A percentile compares a stretch with the other conserved stretches of the same genome.
These are phyloP conservation scores for Nomada ferruginata DNA, from an alignment of 2,888 invertebrate genomes.

Conservation along the genomic window DNA sequence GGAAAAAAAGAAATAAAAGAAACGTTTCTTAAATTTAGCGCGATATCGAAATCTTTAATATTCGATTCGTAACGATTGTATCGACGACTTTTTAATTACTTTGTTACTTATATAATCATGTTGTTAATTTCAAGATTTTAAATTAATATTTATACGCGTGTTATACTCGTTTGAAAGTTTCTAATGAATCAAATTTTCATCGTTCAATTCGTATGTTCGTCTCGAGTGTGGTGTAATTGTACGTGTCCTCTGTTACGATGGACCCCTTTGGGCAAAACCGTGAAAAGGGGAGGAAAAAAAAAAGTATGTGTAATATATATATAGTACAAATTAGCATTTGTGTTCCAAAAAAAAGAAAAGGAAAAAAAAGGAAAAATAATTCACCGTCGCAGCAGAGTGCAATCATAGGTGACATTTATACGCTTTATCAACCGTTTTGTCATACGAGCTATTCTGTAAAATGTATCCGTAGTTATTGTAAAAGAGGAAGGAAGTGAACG, in stretches of 20 bases:
- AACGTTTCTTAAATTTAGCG: conserved; percentile 51
- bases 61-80: conserved; percentile 4
- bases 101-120: conserved; percentile 55
- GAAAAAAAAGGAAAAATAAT: not conserved
- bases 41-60: conserved; percentile 12
- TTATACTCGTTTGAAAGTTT: conserved; percentile 36
- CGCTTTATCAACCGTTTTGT: conserved; percentile 36
- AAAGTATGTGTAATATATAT: conserved; percentile 24
- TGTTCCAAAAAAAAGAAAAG: not conserved
- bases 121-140: conserved; percentile 56
- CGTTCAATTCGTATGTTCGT: conserved; percentile 7
- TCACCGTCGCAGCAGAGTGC: conserved; percentile 24
- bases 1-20: not conserved
- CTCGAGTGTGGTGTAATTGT: not conserved
- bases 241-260: not conserved
- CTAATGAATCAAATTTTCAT: not conserved
- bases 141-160: conserved; percentile 51
- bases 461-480: conserved; percentile 44
- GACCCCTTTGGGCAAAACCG: conserved; percentile 32
- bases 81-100: conserved; percentile 37
- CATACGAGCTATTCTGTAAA: conserved; percentile 37
- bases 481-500: conserved; percentile 47
- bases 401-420: conserved; percentile 62
- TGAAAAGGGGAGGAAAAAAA: not conserved
- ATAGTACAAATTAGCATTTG: conserved; percentile 21